Evolutionary conservation across 2,797 vertebrate species (phyloP), one percentile per base, ranked within the genome.

Genomic region (Falco cherrug): DNA sequence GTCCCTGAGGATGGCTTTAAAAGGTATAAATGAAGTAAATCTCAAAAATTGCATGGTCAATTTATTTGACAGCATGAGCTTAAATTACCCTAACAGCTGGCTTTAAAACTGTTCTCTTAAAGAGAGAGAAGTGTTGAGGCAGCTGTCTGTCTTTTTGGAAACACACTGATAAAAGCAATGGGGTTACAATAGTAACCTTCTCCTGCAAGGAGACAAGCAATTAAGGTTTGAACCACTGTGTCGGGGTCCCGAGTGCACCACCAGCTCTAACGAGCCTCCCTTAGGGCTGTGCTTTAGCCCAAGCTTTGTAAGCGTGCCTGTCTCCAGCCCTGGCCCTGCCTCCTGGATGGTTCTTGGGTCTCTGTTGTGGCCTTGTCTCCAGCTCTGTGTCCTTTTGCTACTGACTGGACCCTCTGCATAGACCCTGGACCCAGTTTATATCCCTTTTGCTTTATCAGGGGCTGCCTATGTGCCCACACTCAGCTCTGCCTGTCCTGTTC

Each of bases 11-110:
- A 67, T 70, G 86, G 16, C 75, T 80, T 87, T 78, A 74, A 93
- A 97, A 96, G 94, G 60, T 96, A 88, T 64, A 92, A 97, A 89
- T 93, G 63, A 96, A 97, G 92, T 73, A 96, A 92, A 95, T 53
- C 87, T 75, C 64, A 93, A 90, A 88, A 96, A 92, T 68, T 93
- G 84, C 84, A 80, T n/a, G 77, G 83, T 95, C 88, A 89, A 94
- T 90, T 96, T 94, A 93, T 95, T 90, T 97, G 92, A 90, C 87
- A 86, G 47, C 63, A 45, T 83, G 70, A 90, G 56, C 26, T 93
- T 93, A 81, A 94, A 90, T 95, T 95, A 97, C 76, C 56, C 67
- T 89, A 92, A 88, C 92, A 97, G 88, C 91, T 96, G 94, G 35
- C 41, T 87, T 84, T 25, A 82, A 83, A 96, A 67, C 56, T 51